Percentiles rank a stretch among this genome's conserved stretches.
These are phyloP conservation scores for Halictus rubicundus DNA, from an alignment of 1,140 invertebrate genomes.

Conservation along the genomic window DNA sequence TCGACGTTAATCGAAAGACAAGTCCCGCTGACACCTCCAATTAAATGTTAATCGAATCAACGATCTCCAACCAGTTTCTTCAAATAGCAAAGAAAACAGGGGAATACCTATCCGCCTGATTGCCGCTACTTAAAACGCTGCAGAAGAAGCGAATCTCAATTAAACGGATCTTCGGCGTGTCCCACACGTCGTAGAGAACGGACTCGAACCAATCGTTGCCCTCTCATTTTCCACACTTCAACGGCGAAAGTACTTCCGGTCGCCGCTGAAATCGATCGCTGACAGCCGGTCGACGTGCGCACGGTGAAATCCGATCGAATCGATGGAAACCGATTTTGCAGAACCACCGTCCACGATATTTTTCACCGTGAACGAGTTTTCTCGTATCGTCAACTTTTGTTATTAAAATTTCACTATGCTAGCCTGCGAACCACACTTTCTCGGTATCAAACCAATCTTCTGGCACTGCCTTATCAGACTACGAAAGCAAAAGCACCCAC, in stretches of 20 bases:
- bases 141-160: not conserved
- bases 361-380: not conserved
- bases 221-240: constrained; percentile 1
- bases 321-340: not conserved
- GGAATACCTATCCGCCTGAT: not conserved
- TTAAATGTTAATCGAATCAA: too few relatives aligned
- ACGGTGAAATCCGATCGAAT: constrained; percentile 32
- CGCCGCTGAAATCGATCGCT: constrained; percentile 39
- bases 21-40: not conserved
- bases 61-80: too few relatives aligned
- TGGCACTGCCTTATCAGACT: too few relatives aligned
- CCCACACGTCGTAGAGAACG: too few relatives aligned
- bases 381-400: too few relatives aligned
- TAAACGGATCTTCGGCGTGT: not conserved
- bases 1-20: not conserved
- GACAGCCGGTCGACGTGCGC: constrained; percentile 4
- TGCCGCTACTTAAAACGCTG: not conserved
- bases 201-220: not conserved
- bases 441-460: too few relatives aligned
- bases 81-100: not conserved
- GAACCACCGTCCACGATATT: not conserved
- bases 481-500: too few relatives aligned
- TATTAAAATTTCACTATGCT: too few relatives aligned
- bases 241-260: constrained; percentile 41
- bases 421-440: too few relatives aligned